Evolutionary conservation across 2,113 vertebrate genomes (phyloP).

Genomic region (Eudorcas thomsonii): DNA sequence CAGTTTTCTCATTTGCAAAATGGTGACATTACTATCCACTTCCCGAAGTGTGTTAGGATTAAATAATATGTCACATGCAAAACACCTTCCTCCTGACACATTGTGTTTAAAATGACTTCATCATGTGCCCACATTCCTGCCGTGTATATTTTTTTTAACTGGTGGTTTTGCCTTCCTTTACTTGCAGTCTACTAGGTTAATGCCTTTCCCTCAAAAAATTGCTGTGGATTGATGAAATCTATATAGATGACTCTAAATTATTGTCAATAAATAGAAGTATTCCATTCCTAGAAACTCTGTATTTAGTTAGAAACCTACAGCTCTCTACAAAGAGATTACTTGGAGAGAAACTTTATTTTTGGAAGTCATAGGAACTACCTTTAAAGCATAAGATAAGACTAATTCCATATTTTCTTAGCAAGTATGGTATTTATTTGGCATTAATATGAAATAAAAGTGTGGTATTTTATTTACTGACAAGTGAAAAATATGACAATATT

Average conservation of each 20-base stretch:
- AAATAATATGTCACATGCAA: neutral
- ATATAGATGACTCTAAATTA: neutral
- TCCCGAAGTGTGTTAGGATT: neutral
- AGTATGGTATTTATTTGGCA: neutral
- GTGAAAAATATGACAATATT: neutral
- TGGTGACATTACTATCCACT: neutral
- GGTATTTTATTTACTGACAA: neutral
- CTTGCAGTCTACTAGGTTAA: neutral
- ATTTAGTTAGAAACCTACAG: neutral
- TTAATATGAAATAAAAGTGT: neutral
- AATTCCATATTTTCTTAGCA: neutral
- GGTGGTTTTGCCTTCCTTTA: neutral
- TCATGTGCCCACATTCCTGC: neutral
- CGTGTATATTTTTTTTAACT: neutral
- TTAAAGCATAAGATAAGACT: neutral
- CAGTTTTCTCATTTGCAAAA: neutral
- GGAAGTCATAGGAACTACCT: neutral
- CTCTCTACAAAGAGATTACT: neutral
- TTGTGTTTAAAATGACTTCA: neutral
- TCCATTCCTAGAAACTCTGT: neutral
- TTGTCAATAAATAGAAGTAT: neutral
- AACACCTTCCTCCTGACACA: neutral
- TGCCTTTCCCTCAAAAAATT: neutral
- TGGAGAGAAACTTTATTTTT: neutral
- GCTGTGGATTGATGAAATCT: neutral